Base-by-base conservation (phyloP, 2,113 vertebrate species). In the Podocnemis expansa region DNA sequence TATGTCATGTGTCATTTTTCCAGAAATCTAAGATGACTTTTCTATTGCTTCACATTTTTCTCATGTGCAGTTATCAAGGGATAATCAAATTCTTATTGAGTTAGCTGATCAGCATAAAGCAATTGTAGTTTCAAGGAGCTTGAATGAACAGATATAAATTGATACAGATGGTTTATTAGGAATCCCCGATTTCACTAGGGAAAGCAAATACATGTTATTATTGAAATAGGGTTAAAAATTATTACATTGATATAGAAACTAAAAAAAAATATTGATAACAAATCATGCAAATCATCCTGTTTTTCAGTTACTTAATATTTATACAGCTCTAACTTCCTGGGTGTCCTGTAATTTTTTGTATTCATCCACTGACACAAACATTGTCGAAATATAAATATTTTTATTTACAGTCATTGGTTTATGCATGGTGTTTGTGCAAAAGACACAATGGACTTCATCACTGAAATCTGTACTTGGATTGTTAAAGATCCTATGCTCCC, bases 161-260 rank as follows among this genome's bases (percentile, higher is more conserved):
- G 17, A 60, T 84, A 91, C 31, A 78, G 87, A 67, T 29, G 21
- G 29, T 92, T 95, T 76, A 90, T 54, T 45, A 34, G 22, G 12
- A 94, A 76, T 47, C 52, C 84, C 81, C 60, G 88, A 85, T 96
- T 96, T 89, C 0, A 0, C 79, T 81, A 87, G 79, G 76, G 94
- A 97, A 96, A 95, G 70, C 93, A 95, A 94, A 93, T 89, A 89
- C 43, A 41, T 85, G 81, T 60, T 31, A 49, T 89, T 91, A 90
- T 91, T 92, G 52, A 80, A 93, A 79, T 24, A 12, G 75, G 56
- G 22, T 89, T 90, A 21, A 89, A 91, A 96, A 90, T 93, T 10
- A 89, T 85, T 96, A 87, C 34, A 16, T 34, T 79, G 79, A 55
- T 91, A 34, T 60, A 93, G 89, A 76, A 19, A 41, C 22, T 60